A percentile compares a stretch with the other conserved stretches of the same genome.
Evolutionary conservation across 2,797 vertebrate species (phyloP).

Genomic region (Tarsius wallacei): DNA sequence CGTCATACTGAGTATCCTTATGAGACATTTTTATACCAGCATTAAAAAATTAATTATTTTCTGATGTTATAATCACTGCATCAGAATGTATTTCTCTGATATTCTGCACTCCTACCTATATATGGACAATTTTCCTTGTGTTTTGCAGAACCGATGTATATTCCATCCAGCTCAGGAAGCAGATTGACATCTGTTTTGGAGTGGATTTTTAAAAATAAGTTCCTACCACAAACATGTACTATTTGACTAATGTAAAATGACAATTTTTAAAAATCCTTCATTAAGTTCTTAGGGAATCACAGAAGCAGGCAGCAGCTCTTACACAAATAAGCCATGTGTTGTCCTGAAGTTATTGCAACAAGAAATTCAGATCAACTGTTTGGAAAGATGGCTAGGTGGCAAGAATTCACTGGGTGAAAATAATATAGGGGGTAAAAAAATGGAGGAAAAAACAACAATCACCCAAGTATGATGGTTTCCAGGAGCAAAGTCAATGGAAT

Average conservation of each 20-base stretch:
- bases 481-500: slow-evolving; percentile 96
- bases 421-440: neutral
- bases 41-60: slow-evolving; percentile 26
- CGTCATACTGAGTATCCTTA: neutral
- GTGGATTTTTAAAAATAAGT: neutral
- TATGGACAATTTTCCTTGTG: neutral
- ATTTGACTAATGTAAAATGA: slow-evolving; percentile 51
- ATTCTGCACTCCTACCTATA: neutral
- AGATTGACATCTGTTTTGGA: neutral
- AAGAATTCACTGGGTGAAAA: neutral
- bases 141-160: neutral
- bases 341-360: neutral
- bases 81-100: neutral
- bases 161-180: slow-evolving; percentile 6
- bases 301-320: slow-evolving; percentile 10
- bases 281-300: neutral
- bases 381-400: slow-evolving; percentile 6
- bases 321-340: slow-evolving; percentile 34
- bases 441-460: slow-evolving; percentile 73
- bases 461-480: slow-evolving; percentile 95
- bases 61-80: neutral
- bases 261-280: neutral
- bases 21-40: neutral
- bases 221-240: neutral
- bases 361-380: neutral